Evolutionary conservation across 2,797 vertebrate genomes (phyloP).

Genomic region (Anguilla marmorata): DNA sequence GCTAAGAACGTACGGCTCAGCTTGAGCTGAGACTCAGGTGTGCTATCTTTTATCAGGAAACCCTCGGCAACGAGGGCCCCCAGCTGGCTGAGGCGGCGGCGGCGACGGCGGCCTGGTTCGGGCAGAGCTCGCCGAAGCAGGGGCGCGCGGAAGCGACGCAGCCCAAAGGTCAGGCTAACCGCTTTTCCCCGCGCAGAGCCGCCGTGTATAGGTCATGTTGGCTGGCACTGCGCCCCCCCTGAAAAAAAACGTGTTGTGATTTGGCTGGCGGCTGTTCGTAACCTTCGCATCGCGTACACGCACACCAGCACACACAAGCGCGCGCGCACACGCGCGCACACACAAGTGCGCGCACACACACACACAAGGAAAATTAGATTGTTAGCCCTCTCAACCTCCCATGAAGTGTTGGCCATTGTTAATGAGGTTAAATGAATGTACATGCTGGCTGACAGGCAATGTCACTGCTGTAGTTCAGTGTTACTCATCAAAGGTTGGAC

Average conservation of each 20-base stretch:
- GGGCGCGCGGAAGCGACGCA: slow-evolving; percentile 51
- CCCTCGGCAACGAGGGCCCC: slow-evolving; percentile 35
- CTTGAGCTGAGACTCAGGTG: not conserved
- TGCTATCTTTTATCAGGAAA: slow-evolving; percentile 14
- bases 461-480: slow-evolving; percentile 47
- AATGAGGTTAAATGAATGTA: slow-evolving; percentile 60
- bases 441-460: slow-evolving; percentile 45
- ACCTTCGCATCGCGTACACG: not conserved
- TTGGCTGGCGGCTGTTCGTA: slow-evolving; percentile 5
- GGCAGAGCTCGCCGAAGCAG: slow-evolving; percentile 53
- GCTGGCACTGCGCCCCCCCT: slow-evolving; percentile 46
- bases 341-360: slow-evolving; percentile 39
- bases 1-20: not conserved
- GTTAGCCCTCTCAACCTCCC: slow-evolving; percentile 31
- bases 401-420: slow-evolving; percentile 64
- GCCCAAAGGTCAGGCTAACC: slow-evolving; percentile 63
- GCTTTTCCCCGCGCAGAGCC: too few relatives aligned
- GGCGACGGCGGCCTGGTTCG: slow-evolving; percentile 48
- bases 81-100: slow-evolving; percentile 52
- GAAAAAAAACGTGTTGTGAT: not conserved
- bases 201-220: not conserved
- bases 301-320: slow-evolving; percentile 4
- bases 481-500: not conserved
- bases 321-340: slow-evolving; percentile 7
- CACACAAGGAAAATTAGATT: not conserved